Evolutionary conservation across 2,113 vertebrate species (phyloP), one percentile per base, ranked within the genome.

Genomic region (Anser cygnoides): DNA sequence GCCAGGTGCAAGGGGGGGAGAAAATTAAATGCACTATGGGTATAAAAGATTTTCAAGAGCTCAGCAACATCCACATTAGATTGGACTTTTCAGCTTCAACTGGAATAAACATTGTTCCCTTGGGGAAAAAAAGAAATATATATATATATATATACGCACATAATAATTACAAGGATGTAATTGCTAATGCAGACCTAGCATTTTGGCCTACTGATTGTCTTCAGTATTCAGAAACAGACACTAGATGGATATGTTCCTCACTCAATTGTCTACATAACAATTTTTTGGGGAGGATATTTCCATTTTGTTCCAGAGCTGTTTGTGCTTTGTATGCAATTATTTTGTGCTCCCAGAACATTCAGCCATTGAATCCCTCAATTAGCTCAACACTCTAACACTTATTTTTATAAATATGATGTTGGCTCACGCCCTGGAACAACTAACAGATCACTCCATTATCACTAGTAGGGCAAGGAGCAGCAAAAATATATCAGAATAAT

Each of bases 151-250:
- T 49, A 49, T 49, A 49, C 22, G 57, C 2, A 83, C 37, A 41
- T 84, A 81, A 75, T 77, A 83, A 87, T 94, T 86, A 23, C 73
- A 49, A 89, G 93, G 72, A 84, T 33, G 55, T 83, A 91, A 93
- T 94, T 88, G 78, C 37, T 93, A 97, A 78, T 31, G 46, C 90
- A 94, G 92, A 89, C 61, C 49, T 67, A 70, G 63, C 22, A 76
- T 95, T 95, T 73, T 90, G 84, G 77, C 87, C 68, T 87, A 81
- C 67, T 89, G 77, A 94, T 89, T 94, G 33, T 87, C 92, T 83
- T 82, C 46, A 83, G 59, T 16, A 2, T 83, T 96, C 70, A 92
- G 76, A 91, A 92, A 89, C 62, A 70, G 80, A 39, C 46, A 90
- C 43, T 26, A 79, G 66, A 74, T 0, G 0, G 87, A 96, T 92